Percentiles rank a stretch among this genome's conserved stretches.
These are phyloP conservation scores for Nebria salina DNA, from an alignment of 2,888 invertebrate species.

Conservation along the genomic window DNA sequence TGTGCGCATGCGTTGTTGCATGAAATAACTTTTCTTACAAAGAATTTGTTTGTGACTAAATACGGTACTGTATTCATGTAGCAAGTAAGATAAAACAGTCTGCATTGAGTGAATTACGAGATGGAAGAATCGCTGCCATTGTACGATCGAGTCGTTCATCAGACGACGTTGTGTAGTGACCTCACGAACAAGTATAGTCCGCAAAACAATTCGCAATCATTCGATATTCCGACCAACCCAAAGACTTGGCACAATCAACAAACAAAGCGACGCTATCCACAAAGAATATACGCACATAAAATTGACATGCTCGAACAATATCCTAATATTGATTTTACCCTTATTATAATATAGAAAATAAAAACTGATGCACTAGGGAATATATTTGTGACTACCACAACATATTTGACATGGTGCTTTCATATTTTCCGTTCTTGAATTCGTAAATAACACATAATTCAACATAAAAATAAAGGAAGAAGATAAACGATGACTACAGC, in stretches of 20 bases:
- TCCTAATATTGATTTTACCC: background rate
- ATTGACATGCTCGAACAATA: background rate
- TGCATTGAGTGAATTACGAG: constrained; percentile 18
- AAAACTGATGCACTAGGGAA: background rate
- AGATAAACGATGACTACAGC: constrained; percentile 14
- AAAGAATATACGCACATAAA: background rate
- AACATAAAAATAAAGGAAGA: constrained; percentile 35
- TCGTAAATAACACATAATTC: constrained; percentile 42
- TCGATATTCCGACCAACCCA: background rate
- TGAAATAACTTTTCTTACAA: background rate
- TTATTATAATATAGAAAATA: background rate
- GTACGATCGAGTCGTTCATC: constrained; percentile 20
- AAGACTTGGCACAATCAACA: background rate
- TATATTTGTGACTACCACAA: background rate
- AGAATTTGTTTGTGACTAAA: background rate
- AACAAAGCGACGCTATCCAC: background rate
- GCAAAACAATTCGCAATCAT: constrained; percentile 3
- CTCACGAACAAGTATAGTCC: constrained; percentile 14
- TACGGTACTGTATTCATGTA: background rate
- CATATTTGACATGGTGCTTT: background rate
- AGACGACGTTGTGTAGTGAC: constrained; percentile 15
- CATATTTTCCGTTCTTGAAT: constrained; percentile 16
- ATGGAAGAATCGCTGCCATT: constrained; percentile 18
- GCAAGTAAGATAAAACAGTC: constrained; percentile 12
- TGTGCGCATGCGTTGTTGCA: background rate